These are phyloP conservation scores for Nibea albiflora DNA, from an alignment of 2,113 vertebrate genomes.

Conservation along the genomic window DNA sequence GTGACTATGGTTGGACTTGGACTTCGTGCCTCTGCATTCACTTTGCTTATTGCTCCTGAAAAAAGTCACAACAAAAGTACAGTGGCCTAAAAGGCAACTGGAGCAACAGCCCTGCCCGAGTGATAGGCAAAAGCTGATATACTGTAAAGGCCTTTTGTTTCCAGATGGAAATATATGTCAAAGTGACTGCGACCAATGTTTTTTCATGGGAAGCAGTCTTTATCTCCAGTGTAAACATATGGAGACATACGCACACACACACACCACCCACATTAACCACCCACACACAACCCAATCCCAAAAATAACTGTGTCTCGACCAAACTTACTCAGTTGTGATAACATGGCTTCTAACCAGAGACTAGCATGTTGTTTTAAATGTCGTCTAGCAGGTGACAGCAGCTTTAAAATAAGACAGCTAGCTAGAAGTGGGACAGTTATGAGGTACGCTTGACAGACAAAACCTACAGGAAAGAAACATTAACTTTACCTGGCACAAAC, in stretches of 20 bases:
- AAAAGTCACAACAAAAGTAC: slow-evolving; percentile 62
- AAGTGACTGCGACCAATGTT: slow-evolving; percentile 33
- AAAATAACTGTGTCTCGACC: slow-evolving; percentile 23
- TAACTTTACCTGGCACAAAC: slow-evolving; percentile 7
- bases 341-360: slow-evolving; percentile 1
- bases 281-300: slow-evolving; percentile 14
- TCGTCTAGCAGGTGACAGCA: background rate
- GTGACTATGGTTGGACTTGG: slow-evolving; percentile 66
- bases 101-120: slow-evolving; percentile 10
- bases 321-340: slow-evolving; percentile 32
- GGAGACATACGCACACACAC: slow-evolving; percentile 3
- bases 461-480: background rate
- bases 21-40: slow-evolving; percentile 48
- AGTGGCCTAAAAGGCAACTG: slow-evolving; percentile 34
- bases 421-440: background rate
- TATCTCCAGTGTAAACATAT: slow-evolving; percentile 39
- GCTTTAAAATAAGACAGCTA: slow-evolving; percentile 10
- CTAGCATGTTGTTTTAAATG: slow-evolving; percentile 13
- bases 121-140: slow-evolving; percentile 1
- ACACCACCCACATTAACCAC: slow-evolving; percentile 21
- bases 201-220: slow-evolving; percentile 9
- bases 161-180: slow-evolving; percentile 8
- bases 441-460: background rate
- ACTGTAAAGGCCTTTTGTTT: slow-evolving; percentile 15
- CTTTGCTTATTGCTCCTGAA: slow-evolving; percentile 44